phyloP scores from a whole-genome alignment of 2,888 invertebrate genomes.

The Epirrita christyi region DNA sequence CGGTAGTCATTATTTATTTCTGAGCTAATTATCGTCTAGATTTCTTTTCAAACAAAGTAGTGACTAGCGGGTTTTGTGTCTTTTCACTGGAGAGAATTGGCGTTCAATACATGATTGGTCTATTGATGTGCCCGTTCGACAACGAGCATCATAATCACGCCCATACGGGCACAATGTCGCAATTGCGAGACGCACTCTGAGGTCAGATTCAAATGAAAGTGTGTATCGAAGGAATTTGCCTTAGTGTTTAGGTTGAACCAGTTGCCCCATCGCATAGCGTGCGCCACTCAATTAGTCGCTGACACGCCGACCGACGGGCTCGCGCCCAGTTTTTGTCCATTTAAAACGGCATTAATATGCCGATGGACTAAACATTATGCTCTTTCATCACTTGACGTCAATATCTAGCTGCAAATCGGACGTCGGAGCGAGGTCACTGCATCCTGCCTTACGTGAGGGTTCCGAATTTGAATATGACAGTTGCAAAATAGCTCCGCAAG shows the following conservation, averaged over 20 bases:
- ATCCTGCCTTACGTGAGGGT: conserved; percentile 6
- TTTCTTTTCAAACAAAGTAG: conserved; percentile 33
- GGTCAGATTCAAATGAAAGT: conserved; percentile 40
- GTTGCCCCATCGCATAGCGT: conserved; percentile 72
- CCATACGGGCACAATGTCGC: conserved; percentile 27
- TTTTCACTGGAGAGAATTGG: conserved; percentile 33
- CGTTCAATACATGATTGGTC: conserved; percentile 39
- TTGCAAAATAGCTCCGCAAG: background rate
- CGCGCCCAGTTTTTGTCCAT: conserved; percentile 73
- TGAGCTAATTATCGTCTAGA: conserved; percentile 40
- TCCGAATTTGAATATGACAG: background rate
- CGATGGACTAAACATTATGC: conserved; percentile 67
- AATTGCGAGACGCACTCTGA: conserved; percentile 32
- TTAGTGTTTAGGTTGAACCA: conserved; percentile 63
- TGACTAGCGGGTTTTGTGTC: conserved; percentile 33
- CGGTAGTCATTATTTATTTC: conserved; percentile 51
- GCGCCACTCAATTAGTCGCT: conserved; percentile 76
- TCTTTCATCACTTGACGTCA: conserved; percentile 60
- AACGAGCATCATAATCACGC: conserved; percentile 38
- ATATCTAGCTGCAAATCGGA: conserved; percentile 16
- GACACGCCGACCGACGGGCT: conserved; percentile 69
- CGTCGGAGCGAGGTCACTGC: conserved; percentile 22
- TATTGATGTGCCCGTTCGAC: conserved; percentile 33
- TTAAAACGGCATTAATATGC: conserved; percentile 67
- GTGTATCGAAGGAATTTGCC: conserved; percentile 61